Base-by-base conservation (phyloP, 2,888 invertebrate species). In the Anodontia alba region DNA sequence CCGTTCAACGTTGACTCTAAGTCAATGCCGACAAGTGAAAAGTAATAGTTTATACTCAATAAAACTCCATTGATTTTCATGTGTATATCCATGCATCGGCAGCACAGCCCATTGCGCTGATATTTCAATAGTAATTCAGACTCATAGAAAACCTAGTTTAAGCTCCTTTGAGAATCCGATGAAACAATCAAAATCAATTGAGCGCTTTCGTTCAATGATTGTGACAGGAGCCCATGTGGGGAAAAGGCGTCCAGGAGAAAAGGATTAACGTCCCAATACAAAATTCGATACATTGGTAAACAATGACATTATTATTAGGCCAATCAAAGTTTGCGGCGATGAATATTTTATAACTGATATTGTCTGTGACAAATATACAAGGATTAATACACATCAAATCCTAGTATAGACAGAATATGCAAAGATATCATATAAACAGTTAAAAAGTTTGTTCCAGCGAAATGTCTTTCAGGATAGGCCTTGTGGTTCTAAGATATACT, bases 161-260 rank as follows among this genome's bases (percentile, higher is more conserved):
- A 62, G 62, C 62, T 62, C 62, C 62, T 62, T 17, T 31, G 62
- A 62, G 62, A 62, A 23, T 31, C 31, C 73, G 69, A 70, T 76
- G 69, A 77, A 79, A 74, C 76, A 79, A 83, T 83, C 77, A 72
- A 75, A 68, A 80, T 83, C 83, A 83, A 83, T 80, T 80, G 83
- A 68, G 46, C 74, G 83, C 80, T 83, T 71, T 73, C 68, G 49
- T 77, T 77, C 80, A 83, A 77, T 70, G 77, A 72, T 73, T 80
- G 67, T 80, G 80, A 83, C 83, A 66, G 54, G 12, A 12, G 36
- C 42, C 72, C 77, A 38, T 71, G 17, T 23, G 73, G 70, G 81
- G 73, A 38, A n/a, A 62, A 33, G 20, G 33, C 62, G 62, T 62
- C 62, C 62, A 62, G 62, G 33, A 31, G 62, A 62, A 31, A 8